phyloP scores from a whole-genome alignment of 2,888 invertebrate species.

The Carabus problematicus region DNA sequence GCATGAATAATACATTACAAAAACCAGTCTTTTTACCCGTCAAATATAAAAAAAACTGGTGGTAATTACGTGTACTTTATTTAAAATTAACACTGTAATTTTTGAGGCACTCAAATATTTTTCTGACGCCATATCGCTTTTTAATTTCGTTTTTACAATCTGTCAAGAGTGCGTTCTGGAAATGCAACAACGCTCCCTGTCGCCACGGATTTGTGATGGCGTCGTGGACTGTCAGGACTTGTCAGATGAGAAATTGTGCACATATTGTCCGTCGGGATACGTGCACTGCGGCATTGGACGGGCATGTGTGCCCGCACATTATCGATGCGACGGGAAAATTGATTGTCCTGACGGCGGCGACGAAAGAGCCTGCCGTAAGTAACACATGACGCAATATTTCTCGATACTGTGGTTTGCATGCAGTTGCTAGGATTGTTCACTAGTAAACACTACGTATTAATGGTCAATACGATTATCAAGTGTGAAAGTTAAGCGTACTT shows the following conservation, averaged over 20 bases:
- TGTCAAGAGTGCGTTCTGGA: conserved; percentile 73
- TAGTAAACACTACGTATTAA: neutral
- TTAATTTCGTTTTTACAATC: no score
- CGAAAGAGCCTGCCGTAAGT: conserved; percentile 85
- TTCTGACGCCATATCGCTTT: no score
- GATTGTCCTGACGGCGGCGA: conserved; percentile 90
- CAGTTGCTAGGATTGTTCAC: neutral
- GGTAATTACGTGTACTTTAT: no score
- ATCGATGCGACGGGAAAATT: conserved; percentile 80
- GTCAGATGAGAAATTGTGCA: conserved; percentile 80
- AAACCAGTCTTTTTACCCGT: no score
- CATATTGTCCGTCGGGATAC: conserved; percentile 75
- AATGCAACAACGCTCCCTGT: conserved; percentile 76
- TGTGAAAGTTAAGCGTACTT: no score
- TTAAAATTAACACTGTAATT: no score
- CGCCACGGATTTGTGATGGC: conserved; percentile 84
- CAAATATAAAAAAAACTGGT: no score
- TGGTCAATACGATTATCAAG: no score
- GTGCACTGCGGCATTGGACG: conserved; percentile 83
- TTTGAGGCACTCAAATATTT: no score
- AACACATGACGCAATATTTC: neutral
- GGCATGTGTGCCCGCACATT: conserved; percentile 73
- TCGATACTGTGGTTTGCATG: neutral
- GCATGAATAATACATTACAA: no score
- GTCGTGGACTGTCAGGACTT: conserved; percentile 85